Evolutionary conservation across 2,888 invertebrate species (phyloP).

Genomic region (Lepidocyrtoides sp.): DNA sequence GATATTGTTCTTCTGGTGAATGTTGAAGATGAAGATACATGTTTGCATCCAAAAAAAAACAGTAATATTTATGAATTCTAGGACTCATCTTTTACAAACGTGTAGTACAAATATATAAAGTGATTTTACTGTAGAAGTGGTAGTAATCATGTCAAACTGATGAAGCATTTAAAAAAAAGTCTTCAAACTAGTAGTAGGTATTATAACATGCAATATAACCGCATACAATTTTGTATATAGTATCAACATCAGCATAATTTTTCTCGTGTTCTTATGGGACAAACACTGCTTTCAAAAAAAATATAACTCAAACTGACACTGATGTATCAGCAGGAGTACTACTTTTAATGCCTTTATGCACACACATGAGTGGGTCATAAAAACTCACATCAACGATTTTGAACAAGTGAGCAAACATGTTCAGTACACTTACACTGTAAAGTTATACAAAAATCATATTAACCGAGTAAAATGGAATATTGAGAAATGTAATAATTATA

Average conservation of each 20-base stretch:
- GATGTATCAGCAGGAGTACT: slow-evolving; percentile 76
- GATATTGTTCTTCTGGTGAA: slow-evolving; percentile 64
- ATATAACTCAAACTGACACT: slow-evolving; percentile 77
- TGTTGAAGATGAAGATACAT: neutral
- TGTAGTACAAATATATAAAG: neutral
- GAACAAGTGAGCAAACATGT: slow-evolving; percentile 68
- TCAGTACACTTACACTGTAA: neutral
- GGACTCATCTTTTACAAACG: slow-evolving; percentile 29
- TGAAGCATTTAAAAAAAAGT: slow-evolving; percentile 56
- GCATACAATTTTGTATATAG: neutral
- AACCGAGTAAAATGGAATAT: slow-evolving; percentile 41
- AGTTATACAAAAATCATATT: slow-evolving; percentile 1
- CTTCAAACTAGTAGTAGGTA: too few relatives aligned
- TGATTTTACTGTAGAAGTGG: slow-evolving; percentile 33
- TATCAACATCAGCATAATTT: neutral
- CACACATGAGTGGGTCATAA: slow-evolving; percentile 75
- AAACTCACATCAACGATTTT: slow-evolving; percentile 55
- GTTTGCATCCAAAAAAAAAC: too few relatives aligned
- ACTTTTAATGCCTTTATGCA: slow-evolving; percentile 70
- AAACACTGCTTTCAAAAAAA: slow-evolving; percentile 52
- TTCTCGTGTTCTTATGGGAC: neutral
- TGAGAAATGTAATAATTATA: neutral
- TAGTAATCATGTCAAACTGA: slow-evolving; percentile 54
- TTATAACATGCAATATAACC: too few relatives aligned
- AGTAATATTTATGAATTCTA: slow-evolving; percentile 33